These are phyloP conservation scores for Chaetops frenatus DNA, from an alignment of 2,113 vertebrate species.

Conservation along the genomic window DNA sequence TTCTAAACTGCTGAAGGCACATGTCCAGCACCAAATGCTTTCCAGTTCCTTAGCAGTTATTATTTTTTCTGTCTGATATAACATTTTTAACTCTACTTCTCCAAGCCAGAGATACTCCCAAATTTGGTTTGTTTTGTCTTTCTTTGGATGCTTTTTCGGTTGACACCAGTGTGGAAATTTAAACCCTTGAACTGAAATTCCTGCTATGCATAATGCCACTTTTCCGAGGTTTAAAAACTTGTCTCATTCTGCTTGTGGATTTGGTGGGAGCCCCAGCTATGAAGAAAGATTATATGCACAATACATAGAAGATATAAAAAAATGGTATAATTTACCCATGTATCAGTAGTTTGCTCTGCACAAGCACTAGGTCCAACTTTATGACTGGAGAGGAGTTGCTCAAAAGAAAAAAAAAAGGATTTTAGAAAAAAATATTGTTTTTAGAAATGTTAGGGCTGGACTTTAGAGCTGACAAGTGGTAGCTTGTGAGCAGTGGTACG, in stretches of 20 bases:
- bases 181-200: neutral
- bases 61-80: neutral
- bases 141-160: neutral
- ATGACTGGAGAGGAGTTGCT: neutral
- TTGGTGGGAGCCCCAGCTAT: neutral
- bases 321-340: neutral
- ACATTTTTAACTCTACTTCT: neutral
- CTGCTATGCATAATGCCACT: neutral
- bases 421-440: neutral
- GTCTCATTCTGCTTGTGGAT: neutral
- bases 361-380: neutral
- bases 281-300: neutral
- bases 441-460: neutral
- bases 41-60: neutral
- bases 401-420: neutral
- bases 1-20: slow-evolving; percentile 41
- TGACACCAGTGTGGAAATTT: neutral
- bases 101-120: neutral
- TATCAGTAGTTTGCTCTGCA: neutral
- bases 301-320: neutral
- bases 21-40: slow-evolving; percentile 18
- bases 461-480: neutral
- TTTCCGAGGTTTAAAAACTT: neutral
- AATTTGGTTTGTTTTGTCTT: neutral
- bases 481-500: neutral